These are phyloP conservation scores for Pristionchus japonicus DNA, from an alignment of 2,888 invertebrate species.

Conservation along the genomic window DNA sequence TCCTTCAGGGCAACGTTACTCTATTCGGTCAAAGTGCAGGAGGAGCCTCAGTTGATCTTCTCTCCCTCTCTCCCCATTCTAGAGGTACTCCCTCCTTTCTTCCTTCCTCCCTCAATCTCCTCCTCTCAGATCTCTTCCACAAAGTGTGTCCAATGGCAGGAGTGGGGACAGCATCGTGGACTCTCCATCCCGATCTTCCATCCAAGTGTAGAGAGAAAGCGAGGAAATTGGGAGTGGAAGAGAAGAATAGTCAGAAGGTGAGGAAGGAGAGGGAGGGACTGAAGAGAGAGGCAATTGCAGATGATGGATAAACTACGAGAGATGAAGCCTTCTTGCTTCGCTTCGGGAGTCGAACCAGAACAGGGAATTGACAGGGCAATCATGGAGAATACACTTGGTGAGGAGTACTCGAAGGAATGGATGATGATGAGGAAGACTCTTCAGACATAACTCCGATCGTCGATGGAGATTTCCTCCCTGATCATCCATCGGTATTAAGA, in stretches of 20 bases:
- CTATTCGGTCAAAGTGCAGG: conserved; percentile 47
- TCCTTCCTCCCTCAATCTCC: neutral
- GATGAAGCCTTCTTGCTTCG: conserved; percentile 23
- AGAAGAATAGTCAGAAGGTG: conserved; percentile 29
- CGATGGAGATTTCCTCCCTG: conserved; percentile 45
- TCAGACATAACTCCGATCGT: conserved; percentile 34
- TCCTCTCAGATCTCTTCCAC: conserved; percentile 47
- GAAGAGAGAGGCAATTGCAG: neutral
- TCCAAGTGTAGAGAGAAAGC: conserved; percentile 33
- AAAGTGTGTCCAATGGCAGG: conserved; percentile 47
- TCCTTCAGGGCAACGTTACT: conserved; percentile 44
- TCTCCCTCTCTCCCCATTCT: conserved; percentile 41
- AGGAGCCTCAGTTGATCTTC: conserved; percentile 32
- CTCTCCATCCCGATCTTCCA: neutral
- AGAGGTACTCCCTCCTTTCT: neutral
- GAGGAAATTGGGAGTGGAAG: conserved; percentile 15
- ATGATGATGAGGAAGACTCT: neutral
- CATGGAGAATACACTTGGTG: conserved; percentile 42
- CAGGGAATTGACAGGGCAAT: conserved; percentile 33
- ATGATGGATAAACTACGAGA: conserved; percentile 27
- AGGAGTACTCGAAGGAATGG: neutral
- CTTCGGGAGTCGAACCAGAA: conserved; percentile 16
- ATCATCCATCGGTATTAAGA: neutral
- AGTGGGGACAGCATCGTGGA: conserved; percentile 15
- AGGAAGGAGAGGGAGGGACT: neutral